These are phyloP conservation scores for Mycalesis mineus DNA, from an alignment of 2,888 invertebrate genomes.

Conservation along the genomic window DNA sequence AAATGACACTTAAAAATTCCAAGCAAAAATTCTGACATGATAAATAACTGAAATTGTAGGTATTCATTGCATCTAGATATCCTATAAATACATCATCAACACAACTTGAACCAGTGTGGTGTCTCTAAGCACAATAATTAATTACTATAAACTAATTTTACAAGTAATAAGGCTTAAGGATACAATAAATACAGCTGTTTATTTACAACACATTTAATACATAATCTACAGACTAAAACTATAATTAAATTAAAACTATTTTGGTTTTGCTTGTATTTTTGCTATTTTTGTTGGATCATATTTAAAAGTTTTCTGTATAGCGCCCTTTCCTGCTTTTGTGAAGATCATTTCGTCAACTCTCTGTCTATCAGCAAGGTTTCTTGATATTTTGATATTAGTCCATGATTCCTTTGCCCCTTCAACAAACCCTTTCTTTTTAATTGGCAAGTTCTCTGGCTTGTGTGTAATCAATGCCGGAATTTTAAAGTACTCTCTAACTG, in stretches of 20 bases:
- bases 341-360: slow-evolving; percentile 88
- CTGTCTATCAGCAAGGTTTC: slow-evolving; percentile 86
- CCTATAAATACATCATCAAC: too few relatives aligned
- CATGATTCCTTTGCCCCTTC: slow-evolving; percentile 89
- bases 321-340: slow-evolving; percentile 89
- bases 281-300: slow-evolving; percentile 86
- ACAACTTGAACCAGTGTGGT: too few relatives aligned
- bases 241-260: slow-evolving; percentile 51
- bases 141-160: too few relatives aligned
- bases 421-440: slow-evolving; percentile 87
- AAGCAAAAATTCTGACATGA: too few relatives aligned
- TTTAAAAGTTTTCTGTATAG: slow-evolving; percentile 91
- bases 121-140: too few relatives aligned
- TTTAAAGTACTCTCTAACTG: slow-evolving; percentile 85
- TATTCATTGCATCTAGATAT: too few relatives aligned
- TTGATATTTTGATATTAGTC: slow-evolving; percentile 88
- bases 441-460: slow-evolving; percentile 76
- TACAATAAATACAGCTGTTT: slow-evolving; percentile 22
- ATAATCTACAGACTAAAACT: slow-evolving; percentile 37
- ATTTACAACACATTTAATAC: slow-evolving; percentile 34
- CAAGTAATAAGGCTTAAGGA: too few relatives aligned
- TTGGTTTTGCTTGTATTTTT: slow-evolving; percentile 76
- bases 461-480: slow-evolving; percentile 82
- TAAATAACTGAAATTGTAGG: too few relatives aligned
- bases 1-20: too few relatives aligned